Evolutionary conservation across 2,797 vertebrate genomes (phyloP), one percentile per base, ranked within the genome.

Genomic region (Cottoperca gobio): DNA sequence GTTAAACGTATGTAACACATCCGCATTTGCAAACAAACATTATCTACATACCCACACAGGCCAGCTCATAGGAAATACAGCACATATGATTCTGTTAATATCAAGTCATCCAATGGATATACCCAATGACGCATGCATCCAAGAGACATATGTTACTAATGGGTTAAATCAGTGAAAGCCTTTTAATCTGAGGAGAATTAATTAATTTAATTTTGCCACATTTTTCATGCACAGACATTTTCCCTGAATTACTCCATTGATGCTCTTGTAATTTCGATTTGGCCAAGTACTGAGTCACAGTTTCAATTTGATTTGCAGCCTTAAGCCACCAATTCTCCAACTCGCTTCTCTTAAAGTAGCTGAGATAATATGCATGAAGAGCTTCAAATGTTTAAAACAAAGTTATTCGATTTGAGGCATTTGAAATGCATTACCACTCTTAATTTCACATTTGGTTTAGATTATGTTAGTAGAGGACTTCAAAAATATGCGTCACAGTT

Each of bases 221-320:
- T 70, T 76, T 63, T 62, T 26, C 6, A 40, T 70, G 45, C 16
- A 42, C 42, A 65, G 42, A 67, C 39, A 46, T 37, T 70, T 24
- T 26, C 17, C 21, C 21, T 63, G 63, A 78, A 70, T 73, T 57
- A 57, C 42, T 50, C 21, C 19, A 17, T 37, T 55, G 28, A 48
- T 45, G 13, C 31, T 31, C 5, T 31, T 49, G 3, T 53, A 54
- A 45, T 26, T 39, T n/a, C 28, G 24, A 8, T 12, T 46, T 43
- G 45, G 24, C 45, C 33, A 54, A 61, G 21, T 43, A 50, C 43
- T 55, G 23, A 59, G 37, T 66, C 72, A 52, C 23, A 53, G 21
- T 70, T 57, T 63, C 58, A 60, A 67, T 71, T 70, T 78, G 50
- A 79, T 68, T 54, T 68, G 13, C 19, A 59, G 42, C 39, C 70